phyloP scores from a whole-genome alignment of 37 sponge, comb jelly and placozoan species.

The Cladorhizidae sp. region DNA sequence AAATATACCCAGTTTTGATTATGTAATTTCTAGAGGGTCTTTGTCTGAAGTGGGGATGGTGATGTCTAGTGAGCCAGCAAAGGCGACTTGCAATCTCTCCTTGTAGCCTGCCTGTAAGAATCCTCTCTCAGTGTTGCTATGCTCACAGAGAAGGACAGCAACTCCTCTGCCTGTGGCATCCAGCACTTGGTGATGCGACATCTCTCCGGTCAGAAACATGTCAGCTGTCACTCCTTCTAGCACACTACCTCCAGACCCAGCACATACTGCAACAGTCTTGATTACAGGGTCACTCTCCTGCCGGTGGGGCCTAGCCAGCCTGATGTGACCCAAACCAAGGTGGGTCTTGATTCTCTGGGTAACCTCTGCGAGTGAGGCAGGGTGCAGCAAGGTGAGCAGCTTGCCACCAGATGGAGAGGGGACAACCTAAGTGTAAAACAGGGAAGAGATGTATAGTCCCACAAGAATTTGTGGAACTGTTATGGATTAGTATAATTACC shows the following conservation, averaged over 20 bases:
- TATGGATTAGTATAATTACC: not conserved
- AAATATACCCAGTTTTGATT: too few species aligned
- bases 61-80: constrained; percentile 50
- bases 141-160: constrained; percentile 87
- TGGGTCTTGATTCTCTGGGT: constrained; percentile 61
- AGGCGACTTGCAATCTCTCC: constrained; percentile 10
- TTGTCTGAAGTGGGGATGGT: constrained; percentile 57
- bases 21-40: constrained; percentile 74
- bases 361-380: constrained; percentile 47
- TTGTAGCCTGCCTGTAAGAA: constrained; percentile 63
- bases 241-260: constrained; percentile 86
- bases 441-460: too few species aligned
- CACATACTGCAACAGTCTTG: constrained; percentile 83
- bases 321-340: constrained; percentile 54
- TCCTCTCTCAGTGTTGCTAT: constrained; percentile 96
- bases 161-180: constrained; percentile 79
- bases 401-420: constrained; percentile 42
- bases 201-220: constrained; percentile 85
- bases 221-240: constrained; percentile 74
- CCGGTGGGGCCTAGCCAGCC: constrained; percentile 55
- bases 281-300: constrained; percentile 9
- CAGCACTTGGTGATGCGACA: constrained; percentile 95
- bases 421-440: not conserved
- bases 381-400: constrained; percentile 43
- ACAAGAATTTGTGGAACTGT: too few species aligned